These are phyloP conservation scores for Otis tarda DNA, from an alignment of 2,113 vertebrate genomes.

Conservation along the genomic window DNA sequence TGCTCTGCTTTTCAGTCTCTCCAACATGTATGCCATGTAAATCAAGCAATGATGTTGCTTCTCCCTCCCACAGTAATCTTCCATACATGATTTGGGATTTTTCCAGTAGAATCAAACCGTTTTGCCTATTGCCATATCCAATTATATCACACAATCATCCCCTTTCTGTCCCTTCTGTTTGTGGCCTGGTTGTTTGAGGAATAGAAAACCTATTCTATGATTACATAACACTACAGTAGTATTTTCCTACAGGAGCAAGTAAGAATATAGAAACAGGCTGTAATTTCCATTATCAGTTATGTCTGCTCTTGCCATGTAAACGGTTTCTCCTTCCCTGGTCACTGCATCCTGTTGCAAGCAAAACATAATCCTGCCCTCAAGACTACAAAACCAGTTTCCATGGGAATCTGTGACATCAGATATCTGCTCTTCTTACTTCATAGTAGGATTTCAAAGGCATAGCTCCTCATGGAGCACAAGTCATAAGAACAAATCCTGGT, in stretches of 20 bases:
- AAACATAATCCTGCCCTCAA: not conserved
- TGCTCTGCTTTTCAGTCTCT: not conserved
- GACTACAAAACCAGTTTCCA: not conserved
- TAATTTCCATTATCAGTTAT: not conserved
- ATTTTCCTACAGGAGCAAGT: not conserved
- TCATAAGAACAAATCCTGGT: not conserved
- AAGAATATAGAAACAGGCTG: not conserved
- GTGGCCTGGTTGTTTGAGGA: not conserved
- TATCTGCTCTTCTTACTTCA: not conserved
- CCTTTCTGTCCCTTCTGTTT: constrained; percentile 30
- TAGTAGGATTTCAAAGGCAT: not conserved
- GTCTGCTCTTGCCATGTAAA: not conserved
- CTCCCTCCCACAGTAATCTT: not conserved
- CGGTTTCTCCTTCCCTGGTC: not conserved
- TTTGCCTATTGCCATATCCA: not conserved
- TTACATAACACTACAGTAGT: not conserved
- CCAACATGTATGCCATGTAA: not conserved
- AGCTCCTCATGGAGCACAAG: not conserved
- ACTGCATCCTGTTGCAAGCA: not conserved
- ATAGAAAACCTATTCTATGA: not conserved
- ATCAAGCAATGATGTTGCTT: not conserved
- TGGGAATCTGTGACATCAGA: not conserved
- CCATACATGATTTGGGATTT: not conserved
- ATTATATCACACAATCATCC: not conserved
- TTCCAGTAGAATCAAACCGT: not conserved